Conservation (phyloP, 2,888 invertebrate species). For the Branchipolynoe longqiensis region DNA sequence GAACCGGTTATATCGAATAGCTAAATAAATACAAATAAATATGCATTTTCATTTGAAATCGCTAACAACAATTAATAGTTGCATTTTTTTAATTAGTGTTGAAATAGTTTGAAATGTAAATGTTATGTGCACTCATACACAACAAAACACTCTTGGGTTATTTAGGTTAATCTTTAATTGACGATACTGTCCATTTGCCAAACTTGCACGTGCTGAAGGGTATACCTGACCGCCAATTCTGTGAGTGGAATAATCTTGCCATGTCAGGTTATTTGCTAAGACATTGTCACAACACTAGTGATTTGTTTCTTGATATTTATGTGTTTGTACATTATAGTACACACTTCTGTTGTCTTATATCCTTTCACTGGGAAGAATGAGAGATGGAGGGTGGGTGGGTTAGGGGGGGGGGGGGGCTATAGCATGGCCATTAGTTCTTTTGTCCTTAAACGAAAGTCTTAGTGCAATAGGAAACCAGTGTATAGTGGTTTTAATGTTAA, state of each 20-base stretch:
- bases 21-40: too few relatives aligned
- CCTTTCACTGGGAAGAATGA: too few relatives aligned
- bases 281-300: constrained; percentile 35
- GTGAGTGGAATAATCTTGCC: constrained; percentile 38
- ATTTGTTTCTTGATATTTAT: constrained; percentile 36
- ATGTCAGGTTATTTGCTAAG: constrained; percentile 39
- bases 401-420: too few relatives aligned
- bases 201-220: constrained; percentile 16
- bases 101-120: not conserved
- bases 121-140: too few relatives aligned
- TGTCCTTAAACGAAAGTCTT: too few relatives aligned
- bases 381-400: too few relatives aligned
- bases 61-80: not conserved
- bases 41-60: too few relatives aligned
- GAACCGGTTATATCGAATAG: too few relatives aligned
- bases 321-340: constrained; percentile 11
- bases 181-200: constrained; percentile 17
- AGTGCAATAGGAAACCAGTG: too few relatives aligned
- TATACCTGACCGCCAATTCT: constrained; percentile 19
- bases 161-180: not conserved
- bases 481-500: too few relatives aligned
- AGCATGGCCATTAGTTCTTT: too few relatives aligned
- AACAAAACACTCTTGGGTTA: not conserved
- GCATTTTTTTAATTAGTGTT: not conserved
- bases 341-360: constrained; percentile 1